Evolutionary conservation across 2,888 invertebrate genomes (phyloP).

Genomic region (Amphipyra tragopoginis): DNA sequence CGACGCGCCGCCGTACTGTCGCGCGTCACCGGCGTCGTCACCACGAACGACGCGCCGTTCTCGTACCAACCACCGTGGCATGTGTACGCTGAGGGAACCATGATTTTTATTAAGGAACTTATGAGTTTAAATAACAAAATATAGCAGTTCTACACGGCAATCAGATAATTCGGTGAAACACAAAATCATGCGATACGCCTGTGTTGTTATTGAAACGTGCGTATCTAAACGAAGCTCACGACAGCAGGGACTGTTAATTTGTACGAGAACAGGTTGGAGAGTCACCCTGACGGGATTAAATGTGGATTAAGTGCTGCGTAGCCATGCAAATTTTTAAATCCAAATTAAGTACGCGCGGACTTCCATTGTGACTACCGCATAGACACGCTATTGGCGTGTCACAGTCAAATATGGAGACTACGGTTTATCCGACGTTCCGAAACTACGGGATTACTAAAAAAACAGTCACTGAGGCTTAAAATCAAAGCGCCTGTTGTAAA

Average conservation of each 20-base stretch:
- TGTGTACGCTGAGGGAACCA: conserved; percentile 92
- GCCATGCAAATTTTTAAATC: conserved; percentile 58
- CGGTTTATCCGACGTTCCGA: no score
- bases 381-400: no score
- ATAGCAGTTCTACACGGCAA: background rate
- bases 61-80: conserved; percentile 97
- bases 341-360: no score
- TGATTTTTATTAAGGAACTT: background rate
- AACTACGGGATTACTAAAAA: no score
- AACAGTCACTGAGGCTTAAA: no score
- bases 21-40: conserved; percentile 93
- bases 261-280: conserved; percentile 37
- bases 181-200: conserved; percentile 5
- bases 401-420: no score
- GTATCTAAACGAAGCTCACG: conserved; percentile 31
- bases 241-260: conserved; percentile 43
- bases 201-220: conserved; percentile 32
- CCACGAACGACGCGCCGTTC: conserved; percentile 95
- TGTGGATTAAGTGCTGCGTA: conserved; percentile 35
- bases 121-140: background rate
- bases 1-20: conserved; percentile 92
- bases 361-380: no score
- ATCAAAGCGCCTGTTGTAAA: no score
- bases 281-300: conserved; percentile 33
- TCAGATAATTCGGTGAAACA: conserved; percentile 14